Conservation (phyloP, 2,113 vertebrate species). For the Brienomyrus longianalis region DNA sequence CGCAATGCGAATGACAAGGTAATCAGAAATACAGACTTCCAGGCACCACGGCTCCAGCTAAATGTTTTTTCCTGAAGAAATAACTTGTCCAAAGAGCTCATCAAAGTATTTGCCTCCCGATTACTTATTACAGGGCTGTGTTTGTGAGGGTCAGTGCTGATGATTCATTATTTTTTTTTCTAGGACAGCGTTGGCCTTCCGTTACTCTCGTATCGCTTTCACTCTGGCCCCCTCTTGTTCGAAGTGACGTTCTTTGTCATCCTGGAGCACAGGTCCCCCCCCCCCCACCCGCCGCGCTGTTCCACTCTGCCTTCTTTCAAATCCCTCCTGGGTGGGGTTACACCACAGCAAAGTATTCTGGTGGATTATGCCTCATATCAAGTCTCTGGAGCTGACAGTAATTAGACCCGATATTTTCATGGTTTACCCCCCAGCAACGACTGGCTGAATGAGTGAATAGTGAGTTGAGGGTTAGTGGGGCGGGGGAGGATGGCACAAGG, state of each 20-base stretch:
- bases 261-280: not conserved
- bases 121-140: conserved; percentile 6
- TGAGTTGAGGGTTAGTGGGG: conserved; percentile 28
- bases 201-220: not conserved
- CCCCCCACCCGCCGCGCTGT: not conserved
- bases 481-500: conserved; percentile 25
- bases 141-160: not conserved
- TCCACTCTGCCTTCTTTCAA: not conserved
- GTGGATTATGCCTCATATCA: conserved; percentile 40
- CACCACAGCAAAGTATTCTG: conserved; percentile 5
- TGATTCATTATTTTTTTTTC: not conserved
- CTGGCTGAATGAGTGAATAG: conserved; percentile 41
- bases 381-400: conserved; percentile 44
- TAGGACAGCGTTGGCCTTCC: not conserved
- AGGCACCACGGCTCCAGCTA: conserved; percentile 28
- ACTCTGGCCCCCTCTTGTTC: not conserved
- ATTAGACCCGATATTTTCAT: conserved; percentile 45
- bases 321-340: conserved; percentile 16
- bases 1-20: conserved; percentile 44
- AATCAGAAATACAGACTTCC: conserved; percentile 44
- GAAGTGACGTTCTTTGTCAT: not conserved
- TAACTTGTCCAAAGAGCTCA: not conserved
- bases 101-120: not conserved
- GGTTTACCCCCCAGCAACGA: conserved; percentile 48
- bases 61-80: conserved; percentile 27